These are phyloP conservation scores for Raphicerus campestris DNA, from an alignment of 2,113 vertebrate species.

Conservation along the genomic window DNA sequence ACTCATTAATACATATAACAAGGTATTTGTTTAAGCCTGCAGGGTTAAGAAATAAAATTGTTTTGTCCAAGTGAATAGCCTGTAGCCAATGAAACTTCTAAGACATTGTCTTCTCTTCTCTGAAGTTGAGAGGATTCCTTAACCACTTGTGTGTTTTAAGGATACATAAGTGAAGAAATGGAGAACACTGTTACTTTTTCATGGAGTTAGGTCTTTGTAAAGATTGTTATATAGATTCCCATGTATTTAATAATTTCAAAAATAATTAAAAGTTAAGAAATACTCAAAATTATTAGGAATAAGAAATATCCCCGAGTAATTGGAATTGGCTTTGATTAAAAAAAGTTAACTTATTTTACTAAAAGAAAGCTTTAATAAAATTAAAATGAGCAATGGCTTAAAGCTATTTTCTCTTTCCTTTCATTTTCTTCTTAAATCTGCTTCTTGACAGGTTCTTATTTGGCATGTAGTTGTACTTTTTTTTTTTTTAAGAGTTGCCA, in stretches of 20 bases:
- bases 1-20: not conserved
- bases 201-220: not conserved
- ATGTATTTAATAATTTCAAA: not conserved
- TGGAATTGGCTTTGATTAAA: not conserved
- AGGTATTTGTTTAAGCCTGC: not conserved
- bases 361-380: not conserved
- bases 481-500: not conserved
- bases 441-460: not conserved
- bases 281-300: not conserved
- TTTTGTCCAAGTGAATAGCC: not conserved
- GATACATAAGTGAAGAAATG: not conserved
- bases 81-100: not conserved
- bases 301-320: not conserved
- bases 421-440: not conserved
- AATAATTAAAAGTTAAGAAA: not conserved
- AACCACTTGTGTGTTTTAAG: not conserved
- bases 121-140: not conserved
- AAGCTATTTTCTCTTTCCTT: not conserved
- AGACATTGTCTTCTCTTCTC: not conserved
- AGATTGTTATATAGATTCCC: not conserved
- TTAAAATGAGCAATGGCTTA: not conserved
- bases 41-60: not conserved
- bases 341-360: not conserved
- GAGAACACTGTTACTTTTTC: not conserved
- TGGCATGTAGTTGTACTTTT: not conserved